Evolutionary conservation across 2,113 vertebrate species (phyloP).

Genomic region (Corydoras maculifer): DNA sequence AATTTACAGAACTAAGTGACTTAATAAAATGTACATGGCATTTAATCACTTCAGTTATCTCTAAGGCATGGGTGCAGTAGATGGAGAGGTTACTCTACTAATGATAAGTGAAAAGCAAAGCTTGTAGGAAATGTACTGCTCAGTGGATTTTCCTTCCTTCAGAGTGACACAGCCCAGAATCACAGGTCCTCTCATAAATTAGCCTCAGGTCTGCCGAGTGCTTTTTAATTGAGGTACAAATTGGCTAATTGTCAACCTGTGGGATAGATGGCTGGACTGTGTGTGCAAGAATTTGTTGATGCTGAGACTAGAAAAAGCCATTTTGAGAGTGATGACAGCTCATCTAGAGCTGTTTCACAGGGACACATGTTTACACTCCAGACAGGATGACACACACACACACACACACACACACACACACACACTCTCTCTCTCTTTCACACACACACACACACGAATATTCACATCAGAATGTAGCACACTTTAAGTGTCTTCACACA

Average conservation of each 20-base stretch:
- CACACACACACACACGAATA: background rate
- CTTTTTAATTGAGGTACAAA: conserved; percentile 44
- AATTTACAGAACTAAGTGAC: no score
- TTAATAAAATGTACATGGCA: no score
- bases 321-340: background rate
- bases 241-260: conserved; percentile 43
- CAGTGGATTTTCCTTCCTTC: conserved; percentile 17
- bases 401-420: background rate
- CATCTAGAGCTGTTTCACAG: conserved; percentile 17
- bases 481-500: conserved; percentile 10
- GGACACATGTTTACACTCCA: background rate
- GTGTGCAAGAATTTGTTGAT: conserved; percentile 5
- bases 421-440: background rate
- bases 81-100: no score
- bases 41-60: no score
- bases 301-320: background rate
- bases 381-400: background rate
- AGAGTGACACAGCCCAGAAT: conserved; percentile 17
- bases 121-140: background rate
- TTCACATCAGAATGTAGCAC: conserved; percentile 9
- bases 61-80: no score
- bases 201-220: conserved; percentile 25
- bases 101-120: background rate
- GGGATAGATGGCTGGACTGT: conserved; percentile 34
- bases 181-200: conserved; percentile 33